phyloP scores from a whole-genome alignment of 92 coral and sea anemone species.

The Actinernus sp. region DNA sequence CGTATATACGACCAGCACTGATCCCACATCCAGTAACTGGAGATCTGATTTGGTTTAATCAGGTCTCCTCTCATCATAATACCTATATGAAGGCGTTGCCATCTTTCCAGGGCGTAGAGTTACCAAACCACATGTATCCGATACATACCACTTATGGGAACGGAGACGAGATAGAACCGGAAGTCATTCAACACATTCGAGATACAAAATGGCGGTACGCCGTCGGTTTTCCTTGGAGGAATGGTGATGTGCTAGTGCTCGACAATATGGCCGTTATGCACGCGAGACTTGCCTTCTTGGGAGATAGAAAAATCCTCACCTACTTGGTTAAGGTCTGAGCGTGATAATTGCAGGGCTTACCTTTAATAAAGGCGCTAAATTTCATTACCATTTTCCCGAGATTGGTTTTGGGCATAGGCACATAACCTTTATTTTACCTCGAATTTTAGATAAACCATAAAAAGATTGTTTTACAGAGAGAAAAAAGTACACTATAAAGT shows the following conservation, averaged over 20 bases:
- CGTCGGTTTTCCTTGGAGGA: slow-evolving; percentile 73
- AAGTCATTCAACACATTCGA: slow-evolving; percentile 69
- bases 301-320: slow-evolving; percentile 50
- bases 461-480: too few species aligned
- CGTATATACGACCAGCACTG: slow-evolving; percentile 62
- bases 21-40: slow-evolving; percentile 65
- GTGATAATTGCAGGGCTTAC: too few species aligned
- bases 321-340: slow-evolving; percentile 47
- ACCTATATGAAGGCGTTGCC: slow-evolving; percentile 74
- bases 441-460: too few species aligned
- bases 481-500: too few species aligned
- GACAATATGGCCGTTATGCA: slow-evolving; percentile 62
- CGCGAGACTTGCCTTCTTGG: slow-evolving; percentile 49
- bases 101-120: slow-evolving; percentile 51
- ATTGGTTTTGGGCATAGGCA: too few species aligned
- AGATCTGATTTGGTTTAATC: slow-evolving; percentile 70
- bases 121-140: slow-evolving; percentile 63
- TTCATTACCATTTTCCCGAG: too few species aligned
- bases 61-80: slow-evolving; percentile 63
- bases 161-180: too few species aligned
- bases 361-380: too few species aligned
- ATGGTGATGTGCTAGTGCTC: slow-evolving; percentile 67
- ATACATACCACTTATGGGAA: slow-evolving; percentile 71
- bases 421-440: too few species aligned
- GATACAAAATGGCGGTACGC: slow-evolving; percentile 63